Evolutionary conservation across 2,113 vertebrate species (phyloP).

Genomic region (Sebastes schlegelii): DNA sequence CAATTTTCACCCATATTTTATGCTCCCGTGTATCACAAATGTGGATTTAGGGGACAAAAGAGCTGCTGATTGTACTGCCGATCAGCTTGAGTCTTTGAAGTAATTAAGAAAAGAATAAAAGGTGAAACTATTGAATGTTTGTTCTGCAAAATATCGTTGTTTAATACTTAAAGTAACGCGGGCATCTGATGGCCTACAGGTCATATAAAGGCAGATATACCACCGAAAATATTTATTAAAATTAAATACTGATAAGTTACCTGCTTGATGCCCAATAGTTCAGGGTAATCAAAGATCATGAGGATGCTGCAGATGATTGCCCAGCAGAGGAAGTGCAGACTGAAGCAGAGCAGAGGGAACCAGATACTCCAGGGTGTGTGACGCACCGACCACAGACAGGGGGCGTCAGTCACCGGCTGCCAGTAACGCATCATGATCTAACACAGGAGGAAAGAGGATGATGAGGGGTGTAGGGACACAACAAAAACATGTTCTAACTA

Average conservation of each 20-base stretch:
- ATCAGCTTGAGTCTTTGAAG: not conserved
- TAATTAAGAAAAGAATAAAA: not conserved
- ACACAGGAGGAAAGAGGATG: not conserved
- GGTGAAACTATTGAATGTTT: not conserved
- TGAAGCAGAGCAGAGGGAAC: constrained; percentile 90
- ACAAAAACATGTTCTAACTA: not conserved
- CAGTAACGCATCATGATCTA: constrained; percentile 89
- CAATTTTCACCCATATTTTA: too few species aligned
- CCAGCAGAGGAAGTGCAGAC: constrained; percentile 90
- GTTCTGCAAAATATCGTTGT: not conserved
- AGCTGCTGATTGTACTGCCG: not conserved
- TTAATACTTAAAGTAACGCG: not conserved
- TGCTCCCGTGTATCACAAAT: not conserved
- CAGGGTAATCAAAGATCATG: constrained; percentile 91
- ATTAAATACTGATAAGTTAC: constrained; percentile 64
- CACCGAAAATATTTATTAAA: not conserved
- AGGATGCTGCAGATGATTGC: constrained; percentile 92
- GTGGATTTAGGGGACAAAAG: not conserved
- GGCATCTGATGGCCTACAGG: not conserved
- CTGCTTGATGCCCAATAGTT: constrained; percentile 93
- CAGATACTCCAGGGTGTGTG: constrained; percentile 87
- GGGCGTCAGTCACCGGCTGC: constrained; percentile 86
- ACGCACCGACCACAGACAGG: constrained; percentile 89
- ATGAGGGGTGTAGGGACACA: not conserved
- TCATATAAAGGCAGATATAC: not conserved